Percentiles rank a stretch among this genome's conserved stretches.
Evolutionary conservation across 2,888 invertebrate species (phyloP).

Genomic region (Odontomyia ornata): DNA sequence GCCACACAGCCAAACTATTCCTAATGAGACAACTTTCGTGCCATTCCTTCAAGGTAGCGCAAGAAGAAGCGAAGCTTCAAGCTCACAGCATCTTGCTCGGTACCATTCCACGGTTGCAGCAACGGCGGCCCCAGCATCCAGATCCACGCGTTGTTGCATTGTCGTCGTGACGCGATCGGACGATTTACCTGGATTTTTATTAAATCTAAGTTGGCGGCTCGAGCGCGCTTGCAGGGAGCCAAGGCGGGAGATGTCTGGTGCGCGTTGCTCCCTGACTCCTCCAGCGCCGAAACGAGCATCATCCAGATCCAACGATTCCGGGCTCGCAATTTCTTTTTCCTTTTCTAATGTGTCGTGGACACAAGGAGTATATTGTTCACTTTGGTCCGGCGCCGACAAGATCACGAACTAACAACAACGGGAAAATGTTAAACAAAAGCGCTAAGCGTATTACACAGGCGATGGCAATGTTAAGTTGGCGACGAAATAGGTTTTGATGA

Average conservation of each 20-base stretch:
- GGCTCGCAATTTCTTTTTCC: background rate
- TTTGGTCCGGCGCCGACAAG: constrained; percentile 42
- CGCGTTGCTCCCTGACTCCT: background rate
- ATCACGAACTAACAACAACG: constrained; percentile 44
- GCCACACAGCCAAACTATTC: constrained; percentile 42
- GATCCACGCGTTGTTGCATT: constrained; percentile 19
- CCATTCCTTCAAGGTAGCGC: background rate
- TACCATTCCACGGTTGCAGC: background rate
- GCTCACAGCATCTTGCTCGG: background rate
- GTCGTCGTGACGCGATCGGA: constrained; percentile 29
- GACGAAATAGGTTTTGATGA: constrained; percentile 43
- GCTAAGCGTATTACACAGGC: constrained; percentile 38
- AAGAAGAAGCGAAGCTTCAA: background rate
- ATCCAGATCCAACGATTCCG: constrained; percentile 13
- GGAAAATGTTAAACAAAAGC: constrained; percentile 42
- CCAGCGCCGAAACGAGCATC: background rate
- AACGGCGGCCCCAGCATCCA: background rate
- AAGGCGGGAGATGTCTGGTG: background rate
- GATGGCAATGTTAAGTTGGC: constrained; percentile 41
- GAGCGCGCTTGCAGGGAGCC: background rate
- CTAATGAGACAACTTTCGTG: constrained; percentile 43
- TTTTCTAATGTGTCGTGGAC: constrained; percentile 24
- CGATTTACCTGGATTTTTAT: constrained; percentile 29
- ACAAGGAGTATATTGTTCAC: constrained; percentile 23
- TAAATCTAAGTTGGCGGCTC: background rate